These are phyloP conservation scores for Adelges cooleyi DNA, from an alignment of 1,140 invertebrate species.

Conservation along the genomic window DNA sequence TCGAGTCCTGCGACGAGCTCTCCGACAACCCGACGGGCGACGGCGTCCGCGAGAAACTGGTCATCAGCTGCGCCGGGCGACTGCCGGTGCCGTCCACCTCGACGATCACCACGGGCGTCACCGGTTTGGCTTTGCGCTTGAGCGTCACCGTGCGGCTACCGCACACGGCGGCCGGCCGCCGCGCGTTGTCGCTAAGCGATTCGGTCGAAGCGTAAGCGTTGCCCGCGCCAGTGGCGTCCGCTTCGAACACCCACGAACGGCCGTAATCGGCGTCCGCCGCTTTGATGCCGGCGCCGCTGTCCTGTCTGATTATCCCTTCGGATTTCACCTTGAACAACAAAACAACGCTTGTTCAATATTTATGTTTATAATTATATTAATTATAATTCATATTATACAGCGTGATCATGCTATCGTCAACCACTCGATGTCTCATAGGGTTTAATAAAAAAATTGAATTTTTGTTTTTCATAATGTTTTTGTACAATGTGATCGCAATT, in stretches of 20 bases:
- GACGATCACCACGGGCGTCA: slow-evolving; percentile 17
- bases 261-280: slow-evolving; percentile 35
- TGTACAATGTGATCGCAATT: too few species aligned
- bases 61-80: slow-evolving; percentile 37
- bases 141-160: slow-evolving; percentile 32
- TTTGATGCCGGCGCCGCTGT: background rate
- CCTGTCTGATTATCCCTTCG: background rate
- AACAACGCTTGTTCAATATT: too few species aligned
- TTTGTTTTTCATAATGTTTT: too few species aligned
- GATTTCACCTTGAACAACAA: background rate
- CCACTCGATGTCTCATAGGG: too few species aligned
- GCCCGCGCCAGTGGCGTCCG: slow-evolving; percentile 40
- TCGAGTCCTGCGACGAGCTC: slow-evolving; percentile 38
- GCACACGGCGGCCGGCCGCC: slow-evolving; percentile 20
- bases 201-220: slow-evolving; percentile 38
- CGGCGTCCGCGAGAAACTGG: slow-evolving; percentile 40
- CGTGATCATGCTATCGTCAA: too few species aligned
- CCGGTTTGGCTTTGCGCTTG: slow-evolving; percentile 11
- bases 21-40: slow-evolving; percentile 39
- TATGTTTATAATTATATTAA: too few species aligned
- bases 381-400: too few species aligned
- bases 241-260: slow-evolving; percentile 42
- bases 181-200: slow-evolving; percentile 37
- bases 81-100: slow-evolving; percentile 5
- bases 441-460: too few species aligned